Conservation (phyloP, 2,797 vertebrate species). For the Bovichtus diacanthus region DNA sequence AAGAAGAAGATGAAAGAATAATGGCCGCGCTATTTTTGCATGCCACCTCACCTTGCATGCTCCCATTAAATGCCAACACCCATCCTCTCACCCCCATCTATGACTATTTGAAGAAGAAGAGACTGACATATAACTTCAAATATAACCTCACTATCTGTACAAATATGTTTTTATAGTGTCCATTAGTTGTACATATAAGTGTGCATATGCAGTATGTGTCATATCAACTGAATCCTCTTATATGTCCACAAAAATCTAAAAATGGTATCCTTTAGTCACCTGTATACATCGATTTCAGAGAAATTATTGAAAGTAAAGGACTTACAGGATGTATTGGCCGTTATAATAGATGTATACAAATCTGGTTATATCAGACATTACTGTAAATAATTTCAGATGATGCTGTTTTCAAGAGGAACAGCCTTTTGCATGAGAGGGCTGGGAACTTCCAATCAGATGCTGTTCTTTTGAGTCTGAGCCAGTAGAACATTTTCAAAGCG, state of each 20-base stretch:
- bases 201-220: neutral
- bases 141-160: neutral
- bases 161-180: neutral
- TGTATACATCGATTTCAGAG: neutral
- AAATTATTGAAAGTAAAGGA: neutral
- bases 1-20: conserved; percentile 39
- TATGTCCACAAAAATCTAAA: neutral
- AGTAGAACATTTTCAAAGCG: neutral
- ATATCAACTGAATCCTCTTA: neutral
- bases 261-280: neutral
- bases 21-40: conserved; percentile 36
- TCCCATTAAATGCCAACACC: neutral
- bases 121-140: neutral
- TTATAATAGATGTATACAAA: neutral
- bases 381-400: neutral
- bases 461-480: neutral
- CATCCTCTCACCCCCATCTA: neutral
- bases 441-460: neutral
- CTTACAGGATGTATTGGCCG: neutral
- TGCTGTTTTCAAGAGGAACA: conserved; percentile 1
- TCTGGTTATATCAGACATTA: neutral
- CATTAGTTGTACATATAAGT: neutral
- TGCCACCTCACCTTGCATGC: neutral
- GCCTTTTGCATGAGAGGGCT: neutral
- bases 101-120: neutral